Evolutionary conservation across 2,888 invertebrate species (phyloP).

Genomic region (Villa cingulata): DNA sequence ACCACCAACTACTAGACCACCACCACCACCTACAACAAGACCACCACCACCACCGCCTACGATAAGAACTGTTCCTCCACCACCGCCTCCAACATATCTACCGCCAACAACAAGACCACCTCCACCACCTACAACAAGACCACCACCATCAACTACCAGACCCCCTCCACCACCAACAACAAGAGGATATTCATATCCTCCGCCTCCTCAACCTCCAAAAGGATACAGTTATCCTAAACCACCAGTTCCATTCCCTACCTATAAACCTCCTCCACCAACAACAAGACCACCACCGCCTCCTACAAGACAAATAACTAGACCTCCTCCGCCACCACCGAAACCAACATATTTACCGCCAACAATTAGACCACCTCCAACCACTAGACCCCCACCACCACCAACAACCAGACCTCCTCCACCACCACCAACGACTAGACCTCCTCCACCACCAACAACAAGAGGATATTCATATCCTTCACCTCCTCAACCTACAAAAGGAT

Average conservation of each 20-base stretch:
- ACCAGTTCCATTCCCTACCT: conserved; percentile 4
- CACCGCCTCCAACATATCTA: conserved; percentile 7
- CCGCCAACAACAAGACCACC: conserved; percentile 8
- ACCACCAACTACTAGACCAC: conserved; percentile 8
- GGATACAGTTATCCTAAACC: not conserved
- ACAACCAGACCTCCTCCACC: conserved; percentile 7
- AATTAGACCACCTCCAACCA: not conserved
- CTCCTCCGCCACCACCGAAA: conserved; percentile 9
- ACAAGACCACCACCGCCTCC: conserved; percentile 2
- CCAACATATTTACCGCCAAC: not conserved
- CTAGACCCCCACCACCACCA: conserved; percentile 15
- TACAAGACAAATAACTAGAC: conserved; percentile 7
- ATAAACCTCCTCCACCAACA: conserved; percentile 8
- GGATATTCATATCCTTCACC: conserved; percentile 4
- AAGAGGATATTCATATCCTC: too few relatives aligned
- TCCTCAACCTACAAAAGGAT: conserved; percentile 8
- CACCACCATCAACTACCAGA: conserved; percentile 12
- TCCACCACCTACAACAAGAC: conserved; percentile 3
- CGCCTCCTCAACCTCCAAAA: conserved; percentile 3
- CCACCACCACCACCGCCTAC: conserved; percentile 16
- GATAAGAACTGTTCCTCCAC: conserved; percentile 11
- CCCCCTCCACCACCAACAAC: conserved; percentile 10
- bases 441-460: conserved; percentile 12
- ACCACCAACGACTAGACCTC: conserved; percentile 8
- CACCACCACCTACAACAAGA: conserved; percentile 14